Evolutionary conservation across 2,888 invertebrate species (phyloP), one percentile per base, ranked within the genome.

Genomic region (Oligia latruncula): DNA sequence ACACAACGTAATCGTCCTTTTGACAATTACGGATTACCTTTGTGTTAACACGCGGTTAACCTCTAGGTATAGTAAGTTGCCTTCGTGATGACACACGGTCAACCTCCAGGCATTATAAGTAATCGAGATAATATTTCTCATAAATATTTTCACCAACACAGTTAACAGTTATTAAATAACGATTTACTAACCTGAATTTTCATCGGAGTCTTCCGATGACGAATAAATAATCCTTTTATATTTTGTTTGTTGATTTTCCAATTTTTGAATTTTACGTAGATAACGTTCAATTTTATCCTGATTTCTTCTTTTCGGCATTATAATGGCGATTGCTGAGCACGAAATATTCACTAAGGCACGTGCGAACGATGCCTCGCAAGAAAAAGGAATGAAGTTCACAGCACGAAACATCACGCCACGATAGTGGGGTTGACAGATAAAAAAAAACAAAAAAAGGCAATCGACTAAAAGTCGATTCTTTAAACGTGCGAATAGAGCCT

Each of bases 331-430:
- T n/a, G 23, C n/a, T 15, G n/a, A n/a, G 46, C 43, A 68, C n/a
- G n/a, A 68, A 43, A 40, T 66, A 68, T 46, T 68, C 3, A 68
- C 49, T 68, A 52, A 43, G 67, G n/a, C n/a, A 46, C n/a, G 46
- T 46, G 8, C 67, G 23, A 43, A 66, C 66, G 66, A 66, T 43
- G 43, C 66, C 66, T 67, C 67, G 46, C 67, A 67, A 67, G 17
- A 67, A 67, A 67, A 67, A 67, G n/a, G 43, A 67, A 67, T n/a
- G 67, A 67, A n/a, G 67, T 67, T 29, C 67, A 46, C n/a, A 67
- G 67, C 23, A 66, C 66, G 43, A 46, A 29, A 60, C n/a, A n/a
- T 66, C 67, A 13, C 46, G 66, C 23, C 66, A 68, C 29, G 70
- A 6, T 55, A 55, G 52, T 23, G 55, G 23, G 20, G 52, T 29